These are phyloP conservation scores for Gasterosteus aculeatus DNA, from an alignment of 2,113 vertebrate species.

Conservation along the genomic window DNA sequence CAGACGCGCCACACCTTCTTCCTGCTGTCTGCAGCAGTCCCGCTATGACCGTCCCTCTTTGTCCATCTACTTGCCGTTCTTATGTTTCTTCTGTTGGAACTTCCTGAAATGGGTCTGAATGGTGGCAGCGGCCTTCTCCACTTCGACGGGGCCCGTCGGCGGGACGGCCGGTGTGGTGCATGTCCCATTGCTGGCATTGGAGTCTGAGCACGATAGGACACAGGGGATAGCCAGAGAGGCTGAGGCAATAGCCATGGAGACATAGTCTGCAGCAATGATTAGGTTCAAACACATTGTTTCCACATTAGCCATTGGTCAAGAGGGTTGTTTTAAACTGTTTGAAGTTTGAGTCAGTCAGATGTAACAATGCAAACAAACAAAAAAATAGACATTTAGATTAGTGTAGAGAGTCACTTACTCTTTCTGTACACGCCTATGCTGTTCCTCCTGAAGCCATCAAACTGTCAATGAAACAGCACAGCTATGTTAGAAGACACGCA, in stretches of 20 bases:
- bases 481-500: background rate
- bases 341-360: background rate
- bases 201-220: slow-evolving; percentile 68
- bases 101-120: slow-evolving; percentile 87
- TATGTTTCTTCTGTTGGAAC: slow-evolving; percentile 87
- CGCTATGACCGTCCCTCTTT: background rate
- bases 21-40: slow-evolving; percentile 5
- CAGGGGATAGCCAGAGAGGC: slow-evolving; percentile 65
- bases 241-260: slow-evolving; percentile 58
- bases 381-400: slow-evolving; percentile 19
- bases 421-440: slow-evolving; percentile 79
- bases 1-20: background rate
- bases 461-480: slow-evolving; percentile 56
- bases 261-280: slow-evolving; percentile 54
- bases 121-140: slow-evolving; percentile 82
- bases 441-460: slow-evolving; percentile 74
- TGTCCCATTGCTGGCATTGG: slow-evolving; percentile 65
- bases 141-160: slow-evolving; percentile 64
- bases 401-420: slow-evolving; percentile 68
- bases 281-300: slow-evolving; percentile 41
- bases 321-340: slow-evolving; percentile 46
- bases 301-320: slow-evolving; percentile 7
- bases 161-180: slow-evolving; percentile 31
- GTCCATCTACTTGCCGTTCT: slow-evolving; percentile 70
- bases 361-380: slow-evolving; percentile 8